Evolutionary conservation across 2,797 vertebrate species (phyloP).

Genomic region (Paguma larvata): DNA sequence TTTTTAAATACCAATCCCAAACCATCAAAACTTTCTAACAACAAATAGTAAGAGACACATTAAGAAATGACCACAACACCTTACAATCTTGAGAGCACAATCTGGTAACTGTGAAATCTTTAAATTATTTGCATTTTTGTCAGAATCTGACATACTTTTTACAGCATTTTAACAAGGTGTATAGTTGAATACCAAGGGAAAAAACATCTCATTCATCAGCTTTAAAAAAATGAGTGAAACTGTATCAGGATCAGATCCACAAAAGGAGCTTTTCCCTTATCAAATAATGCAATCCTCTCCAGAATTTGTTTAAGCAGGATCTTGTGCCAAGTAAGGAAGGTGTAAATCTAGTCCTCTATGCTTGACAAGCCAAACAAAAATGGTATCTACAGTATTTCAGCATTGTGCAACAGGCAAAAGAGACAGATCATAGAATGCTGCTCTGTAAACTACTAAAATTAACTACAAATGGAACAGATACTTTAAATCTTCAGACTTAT

Average conservation of each 20-base stretch:
- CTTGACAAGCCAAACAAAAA: not conserved
- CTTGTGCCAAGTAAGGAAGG: slow-evolving; percentile 46
- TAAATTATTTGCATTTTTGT: not conserved
- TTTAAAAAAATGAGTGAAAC: not conserved
- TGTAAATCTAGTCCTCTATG: slow-evolving; percentile 32
- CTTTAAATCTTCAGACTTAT: slow-evolving; percentile 42
- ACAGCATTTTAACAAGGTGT: slow-evolving; percentile 31
- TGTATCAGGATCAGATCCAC: slow-evolving; percentile 19
- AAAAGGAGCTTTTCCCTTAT: slow-evolving; percentile 33
- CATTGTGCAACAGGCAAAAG: not conserved
- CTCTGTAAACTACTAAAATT: slow-evolving; percentile 58
- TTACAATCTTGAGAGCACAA: not conserved
- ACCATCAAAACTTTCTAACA: slow-evolving; percentile 35
- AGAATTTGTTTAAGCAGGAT: not conserved
- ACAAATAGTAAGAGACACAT: not conserved
- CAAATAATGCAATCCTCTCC: slow-evolving; percentile 24
- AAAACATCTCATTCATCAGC: not conserved
- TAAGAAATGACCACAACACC: not conserved
- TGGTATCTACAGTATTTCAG: slow-evolving; percentile 8
- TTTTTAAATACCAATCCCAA: slow-evolving; percentile 16
- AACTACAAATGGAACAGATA: slow-evolving; percentile 59
- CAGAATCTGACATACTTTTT: not conserved
- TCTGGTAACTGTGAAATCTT: not conserved
- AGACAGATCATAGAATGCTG: not conserved
- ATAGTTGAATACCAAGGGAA: not conserved